Evolutionary conservation across 2,113 vertebrate species (phyloP).

Genomic region (Lophius piscatorius): DNA sequence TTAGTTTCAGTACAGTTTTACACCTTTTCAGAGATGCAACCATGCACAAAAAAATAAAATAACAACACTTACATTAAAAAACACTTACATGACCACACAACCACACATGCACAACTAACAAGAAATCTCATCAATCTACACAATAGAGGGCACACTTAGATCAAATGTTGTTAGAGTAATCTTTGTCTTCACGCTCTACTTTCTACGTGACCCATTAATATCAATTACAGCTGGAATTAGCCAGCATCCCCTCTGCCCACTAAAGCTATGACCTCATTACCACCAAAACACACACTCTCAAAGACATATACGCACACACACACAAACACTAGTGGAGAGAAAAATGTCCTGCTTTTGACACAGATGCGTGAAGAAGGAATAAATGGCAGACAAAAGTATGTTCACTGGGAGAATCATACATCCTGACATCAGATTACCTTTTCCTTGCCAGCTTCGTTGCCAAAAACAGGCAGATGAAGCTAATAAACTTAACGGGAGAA

Average conservation of each 20-base stretch:
- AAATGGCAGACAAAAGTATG: conserved; percentile 11
- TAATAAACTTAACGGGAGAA: neutral
- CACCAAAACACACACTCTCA: conserved; percentile 42
- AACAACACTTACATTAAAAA: too few species aligned
- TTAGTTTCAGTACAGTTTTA: conserved; percentile 25
- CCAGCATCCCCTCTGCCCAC: conserved; percentile 56
- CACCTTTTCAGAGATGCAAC: conserved; percentile 22
- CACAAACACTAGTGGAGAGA: conserved; percentile 25
- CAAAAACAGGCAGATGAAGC: conserved; percentile 13
- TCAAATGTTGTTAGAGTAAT: conserved; percentile 48
- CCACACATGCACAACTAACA: conserved; percentile 7
- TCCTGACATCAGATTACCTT: conserved; percentile 11
- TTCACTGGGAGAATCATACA: conserved; percentile 12
- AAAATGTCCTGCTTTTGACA: conserved; percentile 33
- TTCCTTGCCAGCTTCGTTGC: conserved; percentile 24
- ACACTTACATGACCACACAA: conserved; percentile 6
- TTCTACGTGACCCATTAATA: conserved; percentile 74
- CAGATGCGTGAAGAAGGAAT: conserved; percentile 6
- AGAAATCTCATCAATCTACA: conserved; percentile 21
- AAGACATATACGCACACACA: conserved; percentile 21
- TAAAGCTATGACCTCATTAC: conserved; percentile 74
- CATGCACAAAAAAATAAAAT: too few species aligned
- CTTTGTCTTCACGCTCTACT: conserved; percentile 63
- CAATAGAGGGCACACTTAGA: conserved; percentile 19
- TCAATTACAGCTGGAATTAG: conserved; percentile 79